Percentiles rank a stretch among this genome's conserved stretches.
phyloP scores from a whole-genome alignment of 2,888 invertebrate genomes.

The Bombylius discolor region DNA sequence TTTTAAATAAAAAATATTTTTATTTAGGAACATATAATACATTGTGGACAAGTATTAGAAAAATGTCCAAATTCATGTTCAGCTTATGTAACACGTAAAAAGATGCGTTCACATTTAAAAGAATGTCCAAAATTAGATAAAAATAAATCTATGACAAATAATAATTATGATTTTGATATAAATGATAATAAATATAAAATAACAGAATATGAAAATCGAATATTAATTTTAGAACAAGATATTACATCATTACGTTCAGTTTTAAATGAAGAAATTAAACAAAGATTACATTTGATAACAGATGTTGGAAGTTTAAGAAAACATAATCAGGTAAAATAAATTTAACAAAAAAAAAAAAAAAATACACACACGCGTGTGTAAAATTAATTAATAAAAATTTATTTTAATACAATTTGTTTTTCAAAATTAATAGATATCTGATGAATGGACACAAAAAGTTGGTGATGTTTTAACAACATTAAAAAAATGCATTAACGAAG shows the following conservation, averaged over 20 bases:
- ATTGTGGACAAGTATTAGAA: constrained; percentile 58
- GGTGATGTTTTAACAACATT: constrained; percentile 35
- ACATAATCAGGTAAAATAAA: constrained; percentile 25
- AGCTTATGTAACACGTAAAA: constrained; percentile 53
- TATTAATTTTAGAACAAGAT: constrained; percentile 28
- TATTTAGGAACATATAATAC: constrained; percentile 48
- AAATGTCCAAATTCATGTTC: constrained; percentile 58
- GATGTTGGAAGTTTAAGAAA: constrained; percentile 35
- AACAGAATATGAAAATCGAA: constrained; percentile 20
- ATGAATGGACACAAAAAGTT: constrained; percentile 31
- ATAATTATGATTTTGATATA: constrained; percentile 10
- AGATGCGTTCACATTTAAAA: constrained; percentile 44
- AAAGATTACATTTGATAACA: constrained; percentile 32
- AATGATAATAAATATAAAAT: not conserved
- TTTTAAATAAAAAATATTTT: not conserved
- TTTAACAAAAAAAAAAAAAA: not conserved
- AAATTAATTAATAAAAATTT: not conserved
- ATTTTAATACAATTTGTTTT: not conserved
- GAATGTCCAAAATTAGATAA: constrained; percentile 33
- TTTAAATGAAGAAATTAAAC: constrained; percentile 35
- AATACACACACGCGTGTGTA: no score
- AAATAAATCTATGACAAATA: constrained; percentile 12
- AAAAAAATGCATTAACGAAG: constrained; percentile 40
- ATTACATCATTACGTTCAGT: constrained; percentile 25
- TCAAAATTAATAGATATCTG: constrained; percentile 18